Conservation (phyloP, 2,888 invertebrate species). For the Notocelia uddmanniana region DNA sequence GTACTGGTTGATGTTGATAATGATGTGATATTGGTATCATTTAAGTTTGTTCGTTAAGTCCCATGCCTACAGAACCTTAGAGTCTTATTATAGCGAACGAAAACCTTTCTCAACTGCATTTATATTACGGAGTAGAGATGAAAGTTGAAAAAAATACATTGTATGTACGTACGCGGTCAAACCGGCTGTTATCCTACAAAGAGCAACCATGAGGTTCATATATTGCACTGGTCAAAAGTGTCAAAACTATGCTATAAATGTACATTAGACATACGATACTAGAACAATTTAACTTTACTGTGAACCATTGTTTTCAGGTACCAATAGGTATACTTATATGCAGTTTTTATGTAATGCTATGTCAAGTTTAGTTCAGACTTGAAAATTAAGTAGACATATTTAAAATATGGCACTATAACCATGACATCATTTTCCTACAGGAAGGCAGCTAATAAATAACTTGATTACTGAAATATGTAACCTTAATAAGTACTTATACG, state of each 20-base stretch:
- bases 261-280: too few relatives aligned
- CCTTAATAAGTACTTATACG: background rate
- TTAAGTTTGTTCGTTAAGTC: background rate
- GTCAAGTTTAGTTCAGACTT: background rate
- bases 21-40: background rate
- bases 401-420: background rate
- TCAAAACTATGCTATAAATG: too few relatives aligned
- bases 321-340: too few relatives aligned
- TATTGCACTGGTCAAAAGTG: too few relatives aligned
- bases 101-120: background rate
- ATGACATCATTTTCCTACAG: constrained; percentile 10
- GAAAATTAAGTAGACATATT: background rate
- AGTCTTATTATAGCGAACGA: too few relatives aligned
- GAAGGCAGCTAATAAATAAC: constrained; percentile 7
- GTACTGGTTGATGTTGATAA: too few relatives aligned
- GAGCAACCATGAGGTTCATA: too few relatives aligned
- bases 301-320: background rate
- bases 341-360: background rate
- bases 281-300: background rate
- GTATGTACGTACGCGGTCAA: too few relatives aligned
- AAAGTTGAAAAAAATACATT: too few relatives aligned
- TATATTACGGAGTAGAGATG: too few relatives aligned
- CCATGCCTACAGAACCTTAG: too few relatives aligned
- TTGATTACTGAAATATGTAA: background rate
- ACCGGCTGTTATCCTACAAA: too few relatives aligned